Evolutionary conservation across 2,797 vertebrate genomes (phyloP).

Genomic region (Podargus strigoides): DNA sequence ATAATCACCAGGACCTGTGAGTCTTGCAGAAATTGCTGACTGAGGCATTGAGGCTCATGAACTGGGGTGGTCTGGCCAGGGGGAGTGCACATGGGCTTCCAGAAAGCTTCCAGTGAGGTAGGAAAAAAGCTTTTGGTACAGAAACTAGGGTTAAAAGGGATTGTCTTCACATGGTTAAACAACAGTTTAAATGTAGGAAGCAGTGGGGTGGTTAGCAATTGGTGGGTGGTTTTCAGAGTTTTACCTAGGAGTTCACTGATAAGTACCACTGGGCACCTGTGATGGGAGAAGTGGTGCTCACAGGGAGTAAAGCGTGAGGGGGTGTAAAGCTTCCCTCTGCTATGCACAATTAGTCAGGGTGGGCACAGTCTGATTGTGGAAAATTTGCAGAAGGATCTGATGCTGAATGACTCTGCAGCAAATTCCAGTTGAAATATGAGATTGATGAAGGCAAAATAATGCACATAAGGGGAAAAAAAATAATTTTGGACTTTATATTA

Average conservation of each 20-base stretch:
- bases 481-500: not conserved
- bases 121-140: not conserved
- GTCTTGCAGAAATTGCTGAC: not conserved
- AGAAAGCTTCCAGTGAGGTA: not conserved
- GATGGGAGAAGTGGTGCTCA: not conserved
- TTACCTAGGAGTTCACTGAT: not conserved
- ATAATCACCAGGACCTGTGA: too few species aligned
- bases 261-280: not conserved
- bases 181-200: not conserved
- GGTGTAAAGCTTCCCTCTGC: not conserved
- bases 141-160: not conserved
- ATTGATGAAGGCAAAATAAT: not conserved
- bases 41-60: not conserved
- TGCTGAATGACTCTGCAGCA: not conserved
- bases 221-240: not conserved
- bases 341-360: not conserved
- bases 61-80: fast-evolving
- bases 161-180: not conserved
- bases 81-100: fast-evolving
- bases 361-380: not conserved
- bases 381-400: not conserved
- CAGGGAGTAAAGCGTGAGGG: not conserved
- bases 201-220: not conserved
- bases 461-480: fast-evolving
- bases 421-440: not conserved